Conservation (phyloP, 2,113 vertebrate genomes). For the Todiramphus chloris region DNA sequence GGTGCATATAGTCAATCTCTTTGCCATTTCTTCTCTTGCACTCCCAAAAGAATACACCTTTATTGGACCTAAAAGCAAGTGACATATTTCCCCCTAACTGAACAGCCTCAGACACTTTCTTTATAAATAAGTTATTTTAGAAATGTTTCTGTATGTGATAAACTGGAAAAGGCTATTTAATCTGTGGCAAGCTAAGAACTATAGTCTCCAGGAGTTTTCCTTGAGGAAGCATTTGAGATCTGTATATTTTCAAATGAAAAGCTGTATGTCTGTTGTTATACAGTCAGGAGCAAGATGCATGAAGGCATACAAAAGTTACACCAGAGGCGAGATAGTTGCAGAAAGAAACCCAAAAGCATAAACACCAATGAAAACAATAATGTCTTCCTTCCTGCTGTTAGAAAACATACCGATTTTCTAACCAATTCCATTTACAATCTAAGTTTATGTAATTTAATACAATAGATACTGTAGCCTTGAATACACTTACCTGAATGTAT, state of each 20-base stretch:
- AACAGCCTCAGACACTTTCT: neutral
- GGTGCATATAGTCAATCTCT: conserved; percentile 20
- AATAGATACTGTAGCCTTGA: neutral
- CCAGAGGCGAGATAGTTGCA: neutral
- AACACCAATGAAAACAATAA: neutral
- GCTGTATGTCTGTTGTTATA: neutral
- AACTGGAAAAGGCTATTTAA: neutral
- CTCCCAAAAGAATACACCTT: conserved; percentile 18
- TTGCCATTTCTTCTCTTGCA: conserved; percentile 4
- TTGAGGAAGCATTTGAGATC: neutral
- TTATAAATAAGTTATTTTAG: conserved; percentile 39
- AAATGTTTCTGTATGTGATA: neutral
- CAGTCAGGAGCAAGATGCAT: neutral
- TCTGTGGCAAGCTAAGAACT: neutral
- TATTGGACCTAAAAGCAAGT: conserved; percentile 36
- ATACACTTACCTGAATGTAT: neutral
- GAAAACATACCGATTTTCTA: neutral
- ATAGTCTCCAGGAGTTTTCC: neutral
- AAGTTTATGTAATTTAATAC: neutral
- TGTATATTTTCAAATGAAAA: neutral
- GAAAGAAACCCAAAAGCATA: neutral
- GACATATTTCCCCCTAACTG: conserved; percentile 1
- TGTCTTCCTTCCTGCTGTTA: neutral
- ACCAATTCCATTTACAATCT: neutral
- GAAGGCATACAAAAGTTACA: neutral